A percentile compares a stretch with the other conserved stretches of the same genome.
phyloP scores from a whole-genome alignment of 2,113 vertebrate genomes.

The Eulacestoma nigropectus region DNA sequence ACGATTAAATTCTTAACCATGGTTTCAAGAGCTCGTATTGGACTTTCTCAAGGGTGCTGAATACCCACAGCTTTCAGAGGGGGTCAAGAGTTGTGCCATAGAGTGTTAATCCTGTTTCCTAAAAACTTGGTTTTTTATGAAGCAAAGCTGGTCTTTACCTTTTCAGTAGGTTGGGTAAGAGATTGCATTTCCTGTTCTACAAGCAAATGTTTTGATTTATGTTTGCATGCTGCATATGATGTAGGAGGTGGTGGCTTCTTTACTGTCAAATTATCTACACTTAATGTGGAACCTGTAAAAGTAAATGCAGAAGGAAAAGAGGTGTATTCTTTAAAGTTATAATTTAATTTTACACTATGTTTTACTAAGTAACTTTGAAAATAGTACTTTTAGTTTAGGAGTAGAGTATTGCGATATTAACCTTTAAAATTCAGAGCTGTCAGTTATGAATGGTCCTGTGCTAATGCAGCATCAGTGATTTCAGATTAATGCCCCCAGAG shows the following conservation, averaged over 20 bases:
- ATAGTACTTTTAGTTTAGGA: neutral
- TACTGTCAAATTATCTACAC: neutral
- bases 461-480: neutral
- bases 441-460: neutral
- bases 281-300: constrained; percentile 12
- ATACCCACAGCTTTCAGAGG: neutral
- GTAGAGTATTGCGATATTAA: neutral
- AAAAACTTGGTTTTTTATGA: neutral
- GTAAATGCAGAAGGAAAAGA: neutral
- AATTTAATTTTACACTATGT: neutral
- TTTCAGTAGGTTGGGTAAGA: neutral
- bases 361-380: neutral
- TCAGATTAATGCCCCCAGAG: neutral
- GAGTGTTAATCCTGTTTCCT: neutral
- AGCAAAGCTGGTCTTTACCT: constrained; percentile 30
- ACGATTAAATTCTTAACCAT: neutral
- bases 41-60: neutral
- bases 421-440: neutral
- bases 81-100: neutral
- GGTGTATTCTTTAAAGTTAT: neutral
- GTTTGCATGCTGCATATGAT: neutral
- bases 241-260: constrained; percentile 1
- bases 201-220: neutral
- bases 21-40: neutral
- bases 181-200: neutral